Evolutionary conservation across 2,888 invertebrate genomes (phyloP), one percentile per base, ranked within the genome.

Genomic region (Apoda limacodes): DNA sequence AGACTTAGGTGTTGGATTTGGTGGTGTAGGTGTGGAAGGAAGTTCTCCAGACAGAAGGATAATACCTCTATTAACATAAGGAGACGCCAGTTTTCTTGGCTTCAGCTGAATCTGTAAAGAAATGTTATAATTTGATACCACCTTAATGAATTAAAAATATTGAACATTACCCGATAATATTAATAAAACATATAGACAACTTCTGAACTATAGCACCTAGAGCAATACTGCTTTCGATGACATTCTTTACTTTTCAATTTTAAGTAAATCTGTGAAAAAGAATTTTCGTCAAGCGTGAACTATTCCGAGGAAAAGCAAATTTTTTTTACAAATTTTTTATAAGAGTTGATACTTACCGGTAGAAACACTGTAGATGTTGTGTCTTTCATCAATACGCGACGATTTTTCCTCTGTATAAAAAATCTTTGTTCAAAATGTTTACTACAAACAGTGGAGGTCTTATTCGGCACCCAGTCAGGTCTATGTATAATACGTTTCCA

Each of bases 341-440:
- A 24, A 29, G 9, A 14, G 15, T 2, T 7, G 1, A 11, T 28
- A 27, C 11, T 27, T 27, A 27, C 27, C 9, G 27, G 20, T 9
- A 27, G 12, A 27, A 15, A 14, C 13, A 9, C 3, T 6, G 27
- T 27, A 12, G 27, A 20, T 27, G 20, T 27, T 3, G 27, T 11
- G 19, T 13, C 22, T 26, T 26, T 31, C 25, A 26, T 26, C 14
- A 26, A 17, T 12, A 26, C 22, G 3, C 28, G 22, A 6, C 25
- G 20, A 10, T 13, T 9, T 11, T 30, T 30, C 9, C 30, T 24
- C 13, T 25, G 9, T 9, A 30, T 25, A 9, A 30, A 30, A 25
- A 20, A 25, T 19, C 13, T 23, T 7, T 17, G 13, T 13, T 30
- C 20, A 25, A 30, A 30, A 19, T 24, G 30, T 25, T 20, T 30